These are phyloP conservation scores for Gobionotothen gibberifrons DNA, from an alignment of 2,797 vertebrate genomes.

Conservation along the genomic window DNA sequence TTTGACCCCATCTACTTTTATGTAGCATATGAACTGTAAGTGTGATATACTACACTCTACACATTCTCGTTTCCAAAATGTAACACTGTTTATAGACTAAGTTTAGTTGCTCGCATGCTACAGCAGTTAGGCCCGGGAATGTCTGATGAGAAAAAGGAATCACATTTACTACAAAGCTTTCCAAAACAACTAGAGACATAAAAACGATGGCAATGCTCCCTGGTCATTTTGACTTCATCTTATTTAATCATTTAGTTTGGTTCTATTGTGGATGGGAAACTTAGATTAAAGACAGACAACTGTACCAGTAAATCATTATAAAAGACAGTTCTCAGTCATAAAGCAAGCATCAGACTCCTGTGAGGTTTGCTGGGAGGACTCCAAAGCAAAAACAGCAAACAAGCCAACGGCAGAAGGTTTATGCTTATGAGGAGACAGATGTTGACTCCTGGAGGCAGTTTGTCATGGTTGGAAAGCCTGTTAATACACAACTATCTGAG, in stretches of 20 bases:
- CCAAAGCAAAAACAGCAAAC: slow-evolving; percentile 26
- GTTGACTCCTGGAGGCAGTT: slow-evolving; percentile 35
- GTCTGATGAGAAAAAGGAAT: slow-evolving; percentile 19
- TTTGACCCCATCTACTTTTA: neutral
- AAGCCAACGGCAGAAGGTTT: slow-evolving; percentile 11
- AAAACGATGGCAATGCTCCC: neutral
- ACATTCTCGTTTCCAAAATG: neutral
- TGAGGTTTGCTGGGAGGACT: neutral
- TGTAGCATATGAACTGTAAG: neutral
- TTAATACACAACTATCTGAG: slow-evolving; percentile 4
- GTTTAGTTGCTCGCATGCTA: neutral
- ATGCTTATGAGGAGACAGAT: slow-evolving; percentile 22
- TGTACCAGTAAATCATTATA: neutral
- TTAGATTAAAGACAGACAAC: neutral
- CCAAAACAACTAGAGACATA: slow-evolving; percentile 27
- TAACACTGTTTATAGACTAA: neutral
- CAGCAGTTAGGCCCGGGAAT: neutral
- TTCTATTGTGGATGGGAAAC: slow-evolving; percentile 3
- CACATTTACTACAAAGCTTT: slow-evolving; percentile 11
- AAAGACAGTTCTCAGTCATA: neutral
- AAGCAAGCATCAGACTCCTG: slow-evolving; percentile 4
- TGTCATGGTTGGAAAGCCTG: slow-evolving; percentile 15
- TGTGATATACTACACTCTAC: neutral
- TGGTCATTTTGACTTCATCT: slow-evolving; percentile 19
- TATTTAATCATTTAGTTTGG: slow-evolving; percentile 28